phyloP scores from a whole-genome alignment of 1,140 invertebrate genomes.

The Eurosta solidaginis region DNA sequence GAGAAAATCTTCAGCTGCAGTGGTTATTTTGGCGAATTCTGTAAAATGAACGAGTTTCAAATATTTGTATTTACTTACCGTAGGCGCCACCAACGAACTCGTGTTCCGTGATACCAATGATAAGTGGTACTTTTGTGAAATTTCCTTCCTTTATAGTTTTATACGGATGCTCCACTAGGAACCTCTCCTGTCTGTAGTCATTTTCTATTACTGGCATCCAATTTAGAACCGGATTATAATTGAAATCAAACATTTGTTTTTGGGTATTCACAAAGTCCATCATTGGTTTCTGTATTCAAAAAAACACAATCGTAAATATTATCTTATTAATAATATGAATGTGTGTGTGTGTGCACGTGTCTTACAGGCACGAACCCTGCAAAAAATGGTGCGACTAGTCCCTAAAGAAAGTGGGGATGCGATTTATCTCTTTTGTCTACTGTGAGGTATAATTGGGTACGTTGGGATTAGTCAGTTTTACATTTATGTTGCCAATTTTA shows the following conservation, averaged over 20 bases:
- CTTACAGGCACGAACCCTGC: not conserved
- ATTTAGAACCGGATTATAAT: conserved; percentile 62
- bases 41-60: not conserved
- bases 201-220: conserved; percentile 72
- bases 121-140: conserved; percentile 70
- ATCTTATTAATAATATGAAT: not conserved
- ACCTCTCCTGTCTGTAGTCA: conserved; percentile 70
- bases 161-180: conserved; percentile 67
- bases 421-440: not conserved
- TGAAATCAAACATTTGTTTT: conserved; percentile 62
- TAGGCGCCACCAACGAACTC: conserved; percentile 66
- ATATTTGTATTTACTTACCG: conserved; percentile 53
- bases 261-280: conserved; percentile 64
- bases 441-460: too few species aligned
- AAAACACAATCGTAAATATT: not conserved
- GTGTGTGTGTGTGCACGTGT: not conserved
- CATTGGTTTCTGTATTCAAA: conserved; percentile 53
- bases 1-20: not conserved
- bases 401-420: too few species aligned
- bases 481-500: too few species aligned
- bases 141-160: conserved; percentile 64
- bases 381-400: too few species aligned
- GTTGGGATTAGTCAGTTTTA: too few species aligned
- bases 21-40: too few species aligned
- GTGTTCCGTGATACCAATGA: conserved; percentile 68